These are phyloP conservation scores for Limenitis camilla DNA, from an alignment of 2,888 invertebrate genomes.

Conservation along the genomic window DNA sequence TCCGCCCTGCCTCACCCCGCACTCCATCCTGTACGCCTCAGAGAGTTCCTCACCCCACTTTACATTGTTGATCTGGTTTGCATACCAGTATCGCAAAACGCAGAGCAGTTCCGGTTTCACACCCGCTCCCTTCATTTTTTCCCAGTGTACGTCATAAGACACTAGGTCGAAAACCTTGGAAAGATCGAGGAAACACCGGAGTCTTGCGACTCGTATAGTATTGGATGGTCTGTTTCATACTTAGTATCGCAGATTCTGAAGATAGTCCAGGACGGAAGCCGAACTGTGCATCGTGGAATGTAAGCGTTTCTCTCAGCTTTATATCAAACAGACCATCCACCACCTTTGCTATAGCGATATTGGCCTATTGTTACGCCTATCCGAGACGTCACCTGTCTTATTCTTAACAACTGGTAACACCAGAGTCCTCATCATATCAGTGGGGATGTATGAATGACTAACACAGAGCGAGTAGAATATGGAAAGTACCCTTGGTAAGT, in stretches of 20 bases:
- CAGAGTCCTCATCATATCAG: constrained; percentile 1
- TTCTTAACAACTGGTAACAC: constrained; percentile 10
- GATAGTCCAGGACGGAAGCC: constrained; percentile 1
- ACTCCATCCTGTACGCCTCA: constrained; percentile 13
- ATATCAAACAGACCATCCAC: constrained; percentile 18
- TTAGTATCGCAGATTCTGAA: constrained; percentile 6
- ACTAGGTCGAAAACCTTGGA: constrained; percentile 22
- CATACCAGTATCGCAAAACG: constrained; percentile 23
- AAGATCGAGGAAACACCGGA: constrained; percentile 10
- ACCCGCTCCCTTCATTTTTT: constrained; percentile 6
- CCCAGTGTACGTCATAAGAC: constrained; percentile 14
- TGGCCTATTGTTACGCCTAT: constrained; percentile 7
- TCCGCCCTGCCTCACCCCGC: constrained; percentile 21
- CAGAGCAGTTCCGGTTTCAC: constrained; percentile 1
- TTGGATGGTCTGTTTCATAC: constrained; percentile 4
- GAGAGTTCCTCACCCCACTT: constrained; percentile 17
- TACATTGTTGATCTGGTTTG: constrained; percentile 19
- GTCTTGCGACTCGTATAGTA: not conserved
- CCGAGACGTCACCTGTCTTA: not conserved
- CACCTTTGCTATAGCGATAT: constrained; percentile 18
- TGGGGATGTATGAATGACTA: not conserved
- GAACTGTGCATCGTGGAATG: constrained; percentile 19
- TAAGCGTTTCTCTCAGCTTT: not conserved
- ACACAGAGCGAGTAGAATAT: not conserved
- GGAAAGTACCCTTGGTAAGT: constrained; percentile 3